Evolutionary conservation across 2,888 invertebrate genomes (phyloP).

Genomic region (Stenolophus ochropezus): DNA sequence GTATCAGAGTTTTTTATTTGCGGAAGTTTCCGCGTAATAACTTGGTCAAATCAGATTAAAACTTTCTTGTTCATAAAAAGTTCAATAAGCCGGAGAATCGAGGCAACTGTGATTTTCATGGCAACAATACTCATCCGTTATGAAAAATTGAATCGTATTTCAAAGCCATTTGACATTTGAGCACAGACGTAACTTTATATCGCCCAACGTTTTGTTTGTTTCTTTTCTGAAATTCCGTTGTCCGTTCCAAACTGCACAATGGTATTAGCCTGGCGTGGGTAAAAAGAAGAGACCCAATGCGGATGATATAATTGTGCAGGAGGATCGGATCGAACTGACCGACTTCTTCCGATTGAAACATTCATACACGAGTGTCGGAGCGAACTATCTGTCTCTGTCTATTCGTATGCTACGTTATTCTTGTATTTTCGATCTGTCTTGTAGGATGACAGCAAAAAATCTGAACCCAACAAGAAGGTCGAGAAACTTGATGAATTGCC

Average conservation of each 20-base stretch:
- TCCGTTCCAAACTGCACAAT: constrained; percentile 50
- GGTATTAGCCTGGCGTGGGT: constrained; percentile 35
- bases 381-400: constrained; percentile 49
- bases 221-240: constrained; percentile 10
- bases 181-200: constrained; percentile 38
- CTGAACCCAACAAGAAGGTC: constrained; percentile 76
- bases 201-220: constrained; percentile 32
- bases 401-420: constrained; percentile 61
- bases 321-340: constrained; percentile 1
- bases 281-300: constrained; percentile 7
- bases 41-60: constrained; percentile 32
- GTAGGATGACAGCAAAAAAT: constrained; percentile 78
- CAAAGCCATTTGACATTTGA: constrained; percentile 51
- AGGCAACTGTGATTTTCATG: constrained; percentile 29
- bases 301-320: constrained; percentile 43
- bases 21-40: constrained; percentile 20
- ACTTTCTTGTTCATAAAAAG: constrained; percentile 32
- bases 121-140: constrained; percentile 41
- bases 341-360: constrained; percentile 36
- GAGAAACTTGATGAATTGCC: constrained; percentile 88
- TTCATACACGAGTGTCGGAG: constrained; percentile 40
- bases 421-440: constrained; percentile 70
- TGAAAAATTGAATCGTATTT: constrained; percentile 53
- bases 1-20: constrained; percentile 4
- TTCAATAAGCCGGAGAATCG: constrained; percentile 28